Evolutionary conservation across 1,140 invertebrate species (phyloP), one percentile per base, ranked within the genome.

Genomic region (Cyphomyrmex costatus): DNA sequence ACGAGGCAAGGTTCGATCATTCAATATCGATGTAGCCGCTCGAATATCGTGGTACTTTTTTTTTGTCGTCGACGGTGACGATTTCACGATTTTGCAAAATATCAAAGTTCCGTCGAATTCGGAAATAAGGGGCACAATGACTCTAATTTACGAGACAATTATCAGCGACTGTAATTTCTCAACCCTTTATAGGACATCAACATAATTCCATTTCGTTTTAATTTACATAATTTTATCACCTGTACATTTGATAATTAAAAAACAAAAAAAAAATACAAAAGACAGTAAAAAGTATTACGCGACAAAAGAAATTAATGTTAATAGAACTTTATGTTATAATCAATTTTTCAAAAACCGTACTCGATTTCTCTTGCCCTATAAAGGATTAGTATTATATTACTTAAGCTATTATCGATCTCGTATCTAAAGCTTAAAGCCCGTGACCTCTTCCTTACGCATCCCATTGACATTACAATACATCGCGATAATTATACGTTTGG

Each of bases 341-440:
- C 24, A 36, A 19, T 30, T 46, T 0, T 14, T 30, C 19, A 7
- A 56, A 71, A 71, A 16, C 5, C 27, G 12, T 53, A 2, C 1
- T 68, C 21, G 24, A 70, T 5, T 51, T 80, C 0, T 21, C 0
- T 21, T 21, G 66, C 36, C 36, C 49, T 58, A 4, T 46, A 49
- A 73, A 73, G 66, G 4, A 19, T 60, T 60, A 73, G 33, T 24
- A 46, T 60, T 24, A 51, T 24, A 46, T 60, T 24, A 60, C 53
- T 30, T n/a, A 14, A 60, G 79, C 36, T 21, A 3, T 19, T 46
- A 83, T 83, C 68, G n/a, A 83, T 73, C 66, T 42, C 49, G 78
- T 36, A 27, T 82, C 33, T 82, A 56, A 30, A 66, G 42, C 30
- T 36, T 19, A n/a, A 68, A 36, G 51, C 6, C 36, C 21, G 14